phyloP scores from a whole-genome alignment of 2,888 invertebrate species.

The Protonemura montana region DNA sequence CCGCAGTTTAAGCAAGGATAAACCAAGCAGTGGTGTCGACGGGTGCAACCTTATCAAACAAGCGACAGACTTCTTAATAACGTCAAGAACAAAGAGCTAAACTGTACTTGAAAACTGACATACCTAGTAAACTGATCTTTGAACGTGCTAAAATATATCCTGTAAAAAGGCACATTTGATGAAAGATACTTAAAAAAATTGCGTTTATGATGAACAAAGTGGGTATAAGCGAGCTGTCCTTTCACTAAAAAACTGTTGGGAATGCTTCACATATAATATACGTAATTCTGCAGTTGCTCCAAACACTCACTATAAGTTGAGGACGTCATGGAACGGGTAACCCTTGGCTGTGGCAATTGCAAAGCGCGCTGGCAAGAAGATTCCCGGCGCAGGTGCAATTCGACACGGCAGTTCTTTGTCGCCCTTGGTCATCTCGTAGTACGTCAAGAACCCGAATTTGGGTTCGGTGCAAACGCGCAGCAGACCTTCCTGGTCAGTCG shows the following conservation, averaged over 20 bases:
- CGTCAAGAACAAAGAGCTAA: too few relatives aligned
- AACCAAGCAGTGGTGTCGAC: background rate
- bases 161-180: too few relatives aligned
- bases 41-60: background rate
- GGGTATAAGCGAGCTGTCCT: too few relatives aligned
- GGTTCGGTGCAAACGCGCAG: background rate
- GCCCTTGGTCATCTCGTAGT: background rate
- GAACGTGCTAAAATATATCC: too few relatives aligned
- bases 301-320: background rate
- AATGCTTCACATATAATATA: background rate
- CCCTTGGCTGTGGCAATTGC: background rate
- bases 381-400: background rate
- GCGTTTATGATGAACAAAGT: too few relatives aligned
- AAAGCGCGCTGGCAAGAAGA: background rate
- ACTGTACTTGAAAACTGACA: too few relatives aligned
- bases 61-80: background rate
- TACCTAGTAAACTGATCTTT: too few relatives aligned
- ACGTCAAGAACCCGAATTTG: background rate
- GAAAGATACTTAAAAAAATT: too few relatives aligned
- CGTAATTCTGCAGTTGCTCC: background rate
- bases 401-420: background rate
- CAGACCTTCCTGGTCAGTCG: background rate
- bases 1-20: too few relatives aligned
- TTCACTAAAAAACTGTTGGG: too few relatives aligned
- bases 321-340: background rate